Conservation (phyloP, 2,113 vertebrate genomes). For the Mormyrus iriodes region DNA sequence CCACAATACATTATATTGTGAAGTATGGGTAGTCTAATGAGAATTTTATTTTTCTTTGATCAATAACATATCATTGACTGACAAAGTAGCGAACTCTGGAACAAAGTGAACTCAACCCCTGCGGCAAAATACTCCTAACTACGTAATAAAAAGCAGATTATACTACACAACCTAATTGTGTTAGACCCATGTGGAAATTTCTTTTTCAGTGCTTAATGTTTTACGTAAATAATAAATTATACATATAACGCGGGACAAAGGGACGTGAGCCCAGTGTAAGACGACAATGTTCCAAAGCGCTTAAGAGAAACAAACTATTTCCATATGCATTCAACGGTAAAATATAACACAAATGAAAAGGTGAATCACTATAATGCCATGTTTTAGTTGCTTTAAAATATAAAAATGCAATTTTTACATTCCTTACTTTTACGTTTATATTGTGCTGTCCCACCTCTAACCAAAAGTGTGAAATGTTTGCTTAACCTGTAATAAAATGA, state of each 20-base stretch:
- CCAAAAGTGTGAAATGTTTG: neutral
- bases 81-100: neutral
- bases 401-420: neutral
- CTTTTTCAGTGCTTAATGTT: neutral
- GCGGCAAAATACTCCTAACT: neutral
- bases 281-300: neutral
- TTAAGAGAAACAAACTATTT: neutral
- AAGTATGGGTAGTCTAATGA: neutral
- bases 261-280: neutral
- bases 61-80: neutral
- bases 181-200: neutral
- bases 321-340: neutral
- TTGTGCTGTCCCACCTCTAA: neutral
- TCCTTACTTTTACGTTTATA: neutral
- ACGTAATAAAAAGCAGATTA: neutral
- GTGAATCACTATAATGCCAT: neutral
- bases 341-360: neutral
- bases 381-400: neutral
- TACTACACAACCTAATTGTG: neutral
- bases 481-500: neutral
- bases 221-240: neutral
- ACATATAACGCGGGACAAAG: neutral
- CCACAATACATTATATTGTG: neutral
- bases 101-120: neutral
- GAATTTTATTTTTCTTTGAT: neutral